phyloP scores from a whole-genome alignment of 1,140 invertebrate species.

The Argopecten irradians region DNA sequence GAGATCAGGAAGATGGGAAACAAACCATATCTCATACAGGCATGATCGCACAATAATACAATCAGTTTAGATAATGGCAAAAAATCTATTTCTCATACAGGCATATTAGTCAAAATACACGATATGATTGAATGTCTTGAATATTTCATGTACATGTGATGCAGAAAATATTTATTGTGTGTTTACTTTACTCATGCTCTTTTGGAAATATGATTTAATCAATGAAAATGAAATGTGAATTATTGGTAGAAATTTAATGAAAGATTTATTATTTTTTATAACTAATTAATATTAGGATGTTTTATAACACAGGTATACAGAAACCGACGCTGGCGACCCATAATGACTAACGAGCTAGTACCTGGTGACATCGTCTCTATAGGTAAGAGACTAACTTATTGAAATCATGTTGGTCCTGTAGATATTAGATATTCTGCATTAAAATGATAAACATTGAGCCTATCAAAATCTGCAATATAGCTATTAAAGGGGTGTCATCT shows the following conservation, averaged over 20 bases:
- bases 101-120: neutral
- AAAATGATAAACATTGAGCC: too few relatives aligned
- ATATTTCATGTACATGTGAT: too few relatives aligned
- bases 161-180: too few relatives aligned
- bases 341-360: conserved; percentile 91
- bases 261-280: neutral
- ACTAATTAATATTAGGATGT: neutral
- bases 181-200: conserved; percentile 17
- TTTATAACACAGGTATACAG: conserved; percentile 87
- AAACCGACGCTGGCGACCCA: conserved; percentile 92
- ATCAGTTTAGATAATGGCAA: neutral
- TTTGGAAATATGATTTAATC: too few relatives aligned
- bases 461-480: too few relatives aligned
- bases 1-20: conserved; percentile 99
- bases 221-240: too few relatives aligned
- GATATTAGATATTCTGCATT: too few relatives aligned
- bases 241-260: neutral
- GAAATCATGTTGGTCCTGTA: neutral
- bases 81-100: neutral
- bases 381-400: conserved; percentile 70
- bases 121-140: neutral
- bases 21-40: conserved; percentile 93
- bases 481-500: too few relatives aligned
- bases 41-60: conserved; percentile 66
- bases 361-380: conserved; percentile 99